Evolutionary conservation across 2,797 vertebrate species (phyloP).

Genomic region (Zalophus californianus): DNA sequence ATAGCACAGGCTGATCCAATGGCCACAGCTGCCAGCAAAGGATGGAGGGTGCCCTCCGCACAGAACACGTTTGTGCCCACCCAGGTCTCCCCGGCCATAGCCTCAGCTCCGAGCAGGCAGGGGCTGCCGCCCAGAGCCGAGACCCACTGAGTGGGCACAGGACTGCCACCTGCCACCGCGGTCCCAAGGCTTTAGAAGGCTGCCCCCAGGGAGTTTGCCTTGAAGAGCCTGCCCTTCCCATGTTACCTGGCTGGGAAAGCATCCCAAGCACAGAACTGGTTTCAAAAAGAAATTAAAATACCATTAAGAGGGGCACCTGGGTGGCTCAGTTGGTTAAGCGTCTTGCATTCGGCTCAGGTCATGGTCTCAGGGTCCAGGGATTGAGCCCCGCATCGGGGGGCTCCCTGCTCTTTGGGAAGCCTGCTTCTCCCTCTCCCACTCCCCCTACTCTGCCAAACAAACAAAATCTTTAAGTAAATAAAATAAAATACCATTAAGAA

Average conservation of each 20-base stretch:
- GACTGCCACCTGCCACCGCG: fast-evolving
- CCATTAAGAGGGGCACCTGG: not conserved
- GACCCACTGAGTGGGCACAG: not conserved
- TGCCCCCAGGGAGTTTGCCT: not conserved
- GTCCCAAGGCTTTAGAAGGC: fast-evolving
- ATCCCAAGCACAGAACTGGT: not conserved
- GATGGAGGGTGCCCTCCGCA: not conserved
- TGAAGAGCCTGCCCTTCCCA: not conserved
- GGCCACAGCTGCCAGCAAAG: constrained; percentile 61
- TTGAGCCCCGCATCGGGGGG: too few species aligned
- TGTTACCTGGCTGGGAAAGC: not conserved
- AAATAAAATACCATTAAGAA: not conserved
- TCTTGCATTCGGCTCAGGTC: too few species aligned
- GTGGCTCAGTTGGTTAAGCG: too few species aligned
- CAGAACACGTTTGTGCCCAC: not conserved
- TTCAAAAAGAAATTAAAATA: not conserved
- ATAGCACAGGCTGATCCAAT: constrained; percentile 77
- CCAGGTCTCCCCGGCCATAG: not conserved
- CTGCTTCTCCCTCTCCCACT: too few species aligned
- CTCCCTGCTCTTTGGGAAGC: too few species aligned
- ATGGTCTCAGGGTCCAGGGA: too few species aligned
- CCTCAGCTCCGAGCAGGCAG: not conserved
- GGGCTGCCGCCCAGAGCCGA: not conserved
- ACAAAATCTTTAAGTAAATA: too few species aligned
- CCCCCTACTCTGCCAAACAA: too few species aligned